Evolutionary conservation across 2,888 invertebrate species (phyloP).

Genomic region (Escarpia spicata): DNA sequence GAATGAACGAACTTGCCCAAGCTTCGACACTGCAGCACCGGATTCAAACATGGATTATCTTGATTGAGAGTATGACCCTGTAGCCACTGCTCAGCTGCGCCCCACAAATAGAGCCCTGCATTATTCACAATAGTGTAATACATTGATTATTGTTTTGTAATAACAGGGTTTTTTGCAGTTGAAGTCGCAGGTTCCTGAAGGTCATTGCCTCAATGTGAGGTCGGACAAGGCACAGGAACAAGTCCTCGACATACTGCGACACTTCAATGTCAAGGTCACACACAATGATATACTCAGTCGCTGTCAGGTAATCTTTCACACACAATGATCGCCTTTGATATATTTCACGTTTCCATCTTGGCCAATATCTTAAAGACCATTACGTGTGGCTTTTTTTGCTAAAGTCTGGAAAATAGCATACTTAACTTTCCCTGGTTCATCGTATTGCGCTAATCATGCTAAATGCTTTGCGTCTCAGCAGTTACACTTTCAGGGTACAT

Average conservation of each 20-base stretch:
- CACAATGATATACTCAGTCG: constrained; percentile 77
- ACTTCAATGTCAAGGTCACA: constrained; percentile 75
- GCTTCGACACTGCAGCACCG: too few species aligned
- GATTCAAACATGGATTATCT: too few species aligned
- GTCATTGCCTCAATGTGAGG: constrained; percentile 73
- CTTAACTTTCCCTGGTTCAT: too few species aligned
- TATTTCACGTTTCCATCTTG: not conserved
- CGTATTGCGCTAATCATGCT: too few species aligned
- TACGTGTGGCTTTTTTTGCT: not conserved
- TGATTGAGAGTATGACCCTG: too few species aligned
- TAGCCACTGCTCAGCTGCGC: too few species aligned
- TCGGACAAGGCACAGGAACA: constrained; percentile 72
- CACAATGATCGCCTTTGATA: not conserved
- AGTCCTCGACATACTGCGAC: constrained; percentile 73
- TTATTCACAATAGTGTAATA: not conserved
- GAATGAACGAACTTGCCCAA: too few species aligned
- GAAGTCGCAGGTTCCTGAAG: constrained; percentile 69
- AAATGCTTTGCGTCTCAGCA: too few species aligned
- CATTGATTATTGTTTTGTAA: not conserved
- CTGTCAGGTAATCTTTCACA: constrained; percentile 73
- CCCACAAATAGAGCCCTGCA: not conserved
- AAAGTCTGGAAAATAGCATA: too few species aligned
- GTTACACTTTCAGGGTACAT: too few species aligned
- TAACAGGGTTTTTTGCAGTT: constrained; percentile 48
- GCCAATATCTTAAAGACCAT: not conserved